These are phyloP conservation scores for Cheirogaleus major DNA, from an alignment of 2,797 vertebrate genomes.

Conservation along the genomic window DNA sequence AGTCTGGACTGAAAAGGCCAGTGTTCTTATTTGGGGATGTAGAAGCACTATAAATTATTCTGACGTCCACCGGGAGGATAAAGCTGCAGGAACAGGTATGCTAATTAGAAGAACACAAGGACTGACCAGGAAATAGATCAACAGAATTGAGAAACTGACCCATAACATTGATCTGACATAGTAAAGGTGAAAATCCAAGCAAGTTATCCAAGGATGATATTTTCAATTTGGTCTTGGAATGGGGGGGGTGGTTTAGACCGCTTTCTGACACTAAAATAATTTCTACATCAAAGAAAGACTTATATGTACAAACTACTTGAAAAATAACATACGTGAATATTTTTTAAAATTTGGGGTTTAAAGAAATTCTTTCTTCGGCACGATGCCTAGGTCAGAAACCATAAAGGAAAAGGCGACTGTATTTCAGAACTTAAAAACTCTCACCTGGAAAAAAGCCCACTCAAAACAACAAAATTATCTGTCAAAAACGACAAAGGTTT, in stretches of 20 bases:
- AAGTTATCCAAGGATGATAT: too few species aligned
- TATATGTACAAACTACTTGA: not conserved
- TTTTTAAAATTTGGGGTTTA: not conserved
- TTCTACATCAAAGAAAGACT: not conserved
- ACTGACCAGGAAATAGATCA: not conserved
- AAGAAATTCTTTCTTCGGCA: not conserved
- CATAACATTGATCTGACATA: too few species aligned
- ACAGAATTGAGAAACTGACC: not conserved
- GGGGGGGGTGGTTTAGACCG: not conserved
- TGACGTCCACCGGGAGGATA: not conserved
- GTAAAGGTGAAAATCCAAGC: not conserved
- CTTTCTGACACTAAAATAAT: not conserved
- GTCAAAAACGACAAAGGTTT: not conserved
- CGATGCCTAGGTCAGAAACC: not conserved
- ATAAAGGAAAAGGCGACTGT: not conserved
- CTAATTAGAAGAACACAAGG: not conserved
- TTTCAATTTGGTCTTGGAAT: not conserved
- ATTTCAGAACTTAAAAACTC: not conserved
- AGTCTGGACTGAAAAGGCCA: not conserved
- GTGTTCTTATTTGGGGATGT: not conserved
- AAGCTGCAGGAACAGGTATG: fast-evolving
- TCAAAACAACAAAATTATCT: not conserved
- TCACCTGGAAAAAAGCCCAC: too few species aligned
- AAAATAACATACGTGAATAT: not conserved
- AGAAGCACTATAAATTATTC: not conserved